These are phyloP conservation scores for Sylvilagus bachmani DNA, from an alignment of 2,113 vertebrate genomes.

Conservation along the genomic window DNA sequence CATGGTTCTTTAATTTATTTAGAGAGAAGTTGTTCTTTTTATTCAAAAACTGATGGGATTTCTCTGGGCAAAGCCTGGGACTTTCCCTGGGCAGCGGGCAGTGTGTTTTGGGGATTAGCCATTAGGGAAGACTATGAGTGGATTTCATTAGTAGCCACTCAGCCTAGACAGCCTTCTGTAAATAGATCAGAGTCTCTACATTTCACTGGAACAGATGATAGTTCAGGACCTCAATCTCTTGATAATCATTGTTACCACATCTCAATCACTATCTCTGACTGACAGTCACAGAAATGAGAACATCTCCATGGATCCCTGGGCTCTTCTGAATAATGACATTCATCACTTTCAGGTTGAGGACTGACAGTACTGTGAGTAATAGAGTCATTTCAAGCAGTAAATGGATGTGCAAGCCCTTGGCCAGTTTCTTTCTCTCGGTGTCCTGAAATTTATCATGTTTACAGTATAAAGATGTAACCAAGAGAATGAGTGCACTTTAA, in stretches of 20 bases:
- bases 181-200: background rate
- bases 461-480: background rate
- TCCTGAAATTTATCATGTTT: background rate
- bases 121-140: background rate
- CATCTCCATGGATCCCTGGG: background rate
- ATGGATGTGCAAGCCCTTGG: background rate
- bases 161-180: background rate
- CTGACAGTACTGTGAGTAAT: background rate
- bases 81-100: constrained; percentile 46
- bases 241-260: no score
- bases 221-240: background rate
- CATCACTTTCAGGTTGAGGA: background rate
- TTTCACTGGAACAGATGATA: background rate
- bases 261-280: background rate
- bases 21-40: constrained; percentile 33
- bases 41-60: constrained; percentile 20
- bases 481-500: background rate
- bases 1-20: constrained; percentile 13
- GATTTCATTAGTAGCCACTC: constrained; percentile 27
- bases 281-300: background rate
- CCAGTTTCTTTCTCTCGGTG: background rate
- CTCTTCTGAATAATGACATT: background rate
- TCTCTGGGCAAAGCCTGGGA: constrained; percentile 53
- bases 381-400: background rate
- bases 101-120: background rate